A percentile compares a stretch with the other conserved stretches of the same genome.
phyloP scores from a whole-genome alignment of 2,113 vertebrate genomes.

The Thryonomys swinderianus region DNA sequence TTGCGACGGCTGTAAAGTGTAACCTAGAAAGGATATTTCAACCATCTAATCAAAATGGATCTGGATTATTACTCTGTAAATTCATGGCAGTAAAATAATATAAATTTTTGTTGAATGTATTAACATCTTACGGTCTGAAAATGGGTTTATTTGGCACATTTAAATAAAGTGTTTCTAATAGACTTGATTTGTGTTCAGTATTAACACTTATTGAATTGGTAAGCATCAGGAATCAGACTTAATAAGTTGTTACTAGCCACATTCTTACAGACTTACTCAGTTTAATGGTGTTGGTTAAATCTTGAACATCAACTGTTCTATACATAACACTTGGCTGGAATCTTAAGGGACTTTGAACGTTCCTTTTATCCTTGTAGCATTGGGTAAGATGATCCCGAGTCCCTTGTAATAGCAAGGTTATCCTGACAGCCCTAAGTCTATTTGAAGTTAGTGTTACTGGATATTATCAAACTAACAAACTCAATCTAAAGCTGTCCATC shows the following conservation, averaged over 20 bases:
- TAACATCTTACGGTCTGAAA: constrained; percentile 88
- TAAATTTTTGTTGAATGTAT: constrained; percentile 89
- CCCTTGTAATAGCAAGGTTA: neutral
- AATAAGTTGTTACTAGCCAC: neutral
- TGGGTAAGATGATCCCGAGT: constrained; percentile 42
- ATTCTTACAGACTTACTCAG: constrained; percentile 36
- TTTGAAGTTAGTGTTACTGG: constrained; percentile 12
- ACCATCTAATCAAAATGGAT: constrained; percentile 86
- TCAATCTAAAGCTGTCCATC: neutral
- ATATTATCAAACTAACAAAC: neutral
- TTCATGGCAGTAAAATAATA: constrained; percentile 88
- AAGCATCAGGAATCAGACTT: constrained; percentile 18
- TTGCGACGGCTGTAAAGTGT: constrained; percentile 88
- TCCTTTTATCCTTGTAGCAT: constrained; percentile 48
- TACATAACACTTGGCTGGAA: constrained; percentile 6
- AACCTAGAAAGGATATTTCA: constrained; percentile 86
- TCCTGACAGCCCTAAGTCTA: constrained; percentile 1
- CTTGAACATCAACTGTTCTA: constrained; percentile 42
- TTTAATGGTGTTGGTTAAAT: constrained; percentile 48
- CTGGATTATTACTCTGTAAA: constrained; percentile 86
- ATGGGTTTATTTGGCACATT: constrained; percentile 90
- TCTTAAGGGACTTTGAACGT: constrained; percentile 46
- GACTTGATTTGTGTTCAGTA: constrained; percentile 86
- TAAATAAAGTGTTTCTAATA: constrained; percentile 92
- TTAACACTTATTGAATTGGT: constrained; percentile 73